phyloP scores from a whole-genome alignment of 2,888 invertebrate genomes.

The Chymomyza fuscimana region DNA sequence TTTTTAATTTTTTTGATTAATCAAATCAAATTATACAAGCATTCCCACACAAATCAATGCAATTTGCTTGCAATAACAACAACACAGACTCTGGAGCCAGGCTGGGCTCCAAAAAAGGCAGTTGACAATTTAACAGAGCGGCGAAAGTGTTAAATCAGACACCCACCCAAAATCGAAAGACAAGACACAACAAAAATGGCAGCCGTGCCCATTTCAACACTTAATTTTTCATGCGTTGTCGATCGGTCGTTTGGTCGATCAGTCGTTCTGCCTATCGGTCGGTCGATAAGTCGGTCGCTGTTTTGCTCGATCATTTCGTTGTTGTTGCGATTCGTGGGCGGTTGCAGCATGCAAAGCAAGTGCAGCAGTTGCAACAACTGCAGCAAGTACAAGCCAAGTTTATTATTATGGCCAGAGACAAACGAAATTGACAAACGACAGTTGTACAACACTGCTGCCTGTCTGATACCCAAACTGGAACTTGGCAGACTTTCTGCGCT shows the following conservation, averaged over 20 bases:
- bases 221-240: slow-evolving; percentile 17
- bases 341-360: slow-evolving; percentile 58
- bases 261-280: slow-evolving; percentile 9
- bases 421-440: slow-evolving; percentile 30
- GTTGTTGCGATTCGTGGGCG: slow-evolving; percentile 36
- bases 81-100: background rate
- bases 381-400: slow-evolving; percentile 1
- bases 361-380: slow-evolving; percentile 13
- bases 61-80: slow-evolving; percentile 43
- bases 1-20: slow-evolving; percentile 54
- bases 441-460: slow-evolving; percentile 16
- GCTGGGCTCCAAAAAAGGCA: slow-evolving; percentile 41
- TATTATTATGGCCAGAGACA: slow-evolving; percentile 3
- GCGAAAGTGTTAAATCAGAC: slow-evolving; percentile 71
- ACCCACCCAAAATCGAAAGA: slow-evolving; percentile 63
- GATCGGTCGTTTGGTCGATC: background rate
- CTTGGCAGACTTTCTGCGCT: slow-evolving; percentile 1
- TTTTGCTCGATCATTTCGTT: background rate
- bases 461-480: slow-evolving; percentile 1
- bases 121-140: slow-evolving; percentile 40
- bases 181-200: slow-evolving; percentile 48
- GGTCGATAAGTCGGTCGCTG: slow-evolving; percentile 8
- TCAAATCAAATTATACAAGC: slow-evolving; percentile 71
- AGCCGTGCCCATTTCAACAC: slow-evolving; percentile 48
- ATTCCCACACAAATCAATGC: slow-evolving; percentile 75